Evolutionary conservation across 1,140 invertebrate genomes (phyloP).

Genomic region (Probaryconus sp.): DNA sequence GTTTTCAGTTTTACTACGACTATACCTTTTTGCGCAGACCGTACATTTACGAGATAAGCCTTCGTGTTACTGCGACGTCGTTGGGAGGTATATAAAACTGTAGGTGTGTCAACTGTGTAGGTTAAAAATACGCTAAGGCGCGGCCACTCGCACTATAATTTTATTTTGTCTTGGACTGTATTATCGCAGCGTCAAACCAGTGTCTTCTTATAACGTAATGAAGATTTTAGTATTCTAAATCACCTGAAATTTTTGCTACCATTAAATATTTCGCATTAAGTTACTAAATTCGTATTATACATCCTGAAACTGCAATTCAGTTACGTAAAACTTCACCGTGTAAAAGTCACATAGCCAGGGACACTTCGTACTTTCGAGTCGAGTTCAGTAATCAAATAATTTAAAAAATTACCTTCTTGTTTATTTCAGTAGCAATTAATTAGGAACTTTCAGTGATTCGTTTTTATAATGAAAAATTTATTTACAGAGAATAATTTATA

Average conservation of each 20-base stretch:
- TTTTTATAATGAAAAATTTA: no score
- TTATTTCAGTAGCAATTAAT: no score
- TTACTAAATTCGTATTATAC: not conserved
- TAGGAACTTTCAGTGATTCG: no score
- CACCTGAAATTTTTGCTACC: conserved; percentile 1
- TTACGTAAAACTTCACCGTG: not conserved
- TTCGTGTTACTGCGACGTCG: conserved; percentile 28
- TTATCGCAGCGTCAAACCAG: conserved; percentile 3
- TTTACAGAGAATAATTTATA: no score
- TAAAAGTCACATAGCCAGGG: no score
- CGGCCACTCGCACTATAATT: conserved; percentile 30
- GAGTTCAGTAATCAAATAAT: no score
- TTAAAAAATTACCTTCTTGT: no score
- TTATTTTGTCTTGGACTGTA: conserved; percentile 38
- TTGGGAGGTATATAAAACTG: conserved; percentile 38
- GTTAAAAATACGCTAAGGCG: conserved; percentile 49
- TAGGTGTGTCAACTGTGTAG: conserved; percentile 46
- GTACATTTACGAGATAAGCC: conserved; percentile 39
- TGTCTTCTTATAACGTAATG: conserved; percentile 22
- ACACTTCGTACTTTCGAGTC: no score
- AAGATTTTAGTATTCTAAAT: conserved; percentile 18
- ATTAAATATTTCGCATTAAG: conserved; percentile 9
- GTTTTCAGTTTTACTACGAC: conserved; percentile 10
- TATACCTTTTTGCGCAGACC: conserved; percentile 15
- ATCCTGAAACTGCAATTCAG: not conserved